Evolutionary conservation across 1,140 invertebrate genomes (phyloP), one percentile per base, ranked within the genome.

Genomic region (Psix sp.): DNA sequence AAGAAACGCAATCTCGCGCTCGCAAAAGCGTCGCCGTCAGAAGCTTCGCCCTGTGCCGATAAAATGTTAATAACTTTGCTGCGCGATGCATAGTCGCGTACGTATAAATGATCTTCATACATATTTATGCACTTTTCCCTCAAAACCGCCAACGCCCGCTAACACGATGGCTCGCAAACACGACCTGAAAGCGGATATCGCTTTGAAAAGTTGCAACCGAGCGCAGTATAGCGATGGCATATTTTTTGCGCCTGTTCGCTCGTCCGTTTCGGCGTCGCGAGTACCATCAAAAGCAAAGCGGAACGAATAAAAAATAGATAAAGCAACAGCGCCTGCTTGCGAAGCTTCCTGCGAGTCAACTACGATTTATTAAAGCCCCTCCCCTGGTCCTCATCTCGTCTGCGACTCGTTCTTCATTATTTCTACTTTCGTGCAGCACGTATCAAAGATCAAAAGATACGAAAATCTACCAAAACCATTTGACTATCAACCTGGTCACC

Each of bases 101-200:
- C 77, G 81, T 85, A 84, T 85, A 86, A 86, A 85, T 83, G 84
- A 82, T 85, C 80, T 80, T 83, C 83, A 85, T 87, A 80, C 83
- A 87, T 87, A 87, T 87, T 87, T 81, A 87, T 84, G 81, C 66
- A 76, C 77, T 85, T 85, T 85, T 85, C 78, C 78, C 76, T 84
- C 74, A 82, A 83, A 86, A 83, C 81, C 82, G 68, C 80, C 74
- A 48, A 76, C 77, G 73, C 79, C 75, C 81, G 66, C 77, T 79
- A 81, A 82, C 81, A 80, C 75, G 77, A 76, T 78, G 77, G 76
- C 57, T 56, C 80, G 80, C 80, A 83, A 82, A 84, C 82, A 82
- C 77, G 76, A 72, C 67, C 71, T 68, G 77, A 84, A 83, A 84
- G 80, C 75, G 82, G 79, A 84, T 83, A 81, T 75, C 78, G 82